Base-by-base conservation (phyloP, 2,888 invertebrate species). In the Pyrrhia umbra region DNA sequence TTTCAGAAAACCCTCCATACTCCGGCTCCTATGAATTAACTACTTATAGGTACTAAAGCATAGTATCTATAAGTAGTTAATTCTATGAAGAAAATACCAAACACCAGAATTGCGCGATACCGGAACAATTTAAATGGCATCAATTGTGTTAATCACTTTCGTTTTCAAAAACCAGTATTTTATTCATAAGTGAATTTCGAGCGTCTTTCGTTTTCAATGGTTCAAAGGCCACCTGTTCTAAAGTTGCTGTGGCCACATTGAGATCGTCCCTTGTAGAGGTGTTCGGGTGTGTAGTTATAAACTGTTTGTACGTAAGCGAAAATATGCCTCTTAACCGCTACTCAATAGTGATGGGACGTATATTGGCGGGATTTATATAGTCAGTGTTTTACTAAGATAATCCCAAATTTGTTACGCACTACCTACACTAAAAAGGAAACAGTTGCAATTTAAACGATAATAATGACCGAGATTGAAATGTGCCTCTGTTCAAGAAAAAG, bases 141-240 rank as follows among this genome's bases (percentile, higher is more conserved):
- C n/a, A 34, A 34, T n/a, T 34, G n/a, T 34, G 34, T 34, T 34
- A 34, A 34, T 34, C 34, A 34, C 34, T 34, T 34, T 34, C n/a
- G 34, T 34, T 34, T 34, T 34, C 34, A 34, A 34, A 34, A 34
- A 34, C 34, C n/a, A 34, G 34, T n/a, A 34, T 34, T 34, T 27
- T 34, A 30, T 30, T 30, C 30, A 34, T n/a, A 30, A 10, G 30
- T 9, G 13, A 2, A 30, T n/a, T n/a, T n/a, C n/a, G 30, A 13
- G n/a, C 0, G 3, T n/a, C 5, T 34, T 34, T 34, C 3, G 34
- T 13, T 13, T n/a, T 34, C 34, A 34, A 34, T n/a, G 1, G 34
- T n/a, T 34, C n/a, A 34, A 34, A n/a, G n/a, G 13, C 13, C 34
- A 34, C 34, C n/a, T n/a, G 34, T n/a, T 13, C n/a, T 34, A 5